phyloP scores from a whole-genome alignment of 2,888 invertebrate genomes.

The Hyposoter dolosus region DNA sequence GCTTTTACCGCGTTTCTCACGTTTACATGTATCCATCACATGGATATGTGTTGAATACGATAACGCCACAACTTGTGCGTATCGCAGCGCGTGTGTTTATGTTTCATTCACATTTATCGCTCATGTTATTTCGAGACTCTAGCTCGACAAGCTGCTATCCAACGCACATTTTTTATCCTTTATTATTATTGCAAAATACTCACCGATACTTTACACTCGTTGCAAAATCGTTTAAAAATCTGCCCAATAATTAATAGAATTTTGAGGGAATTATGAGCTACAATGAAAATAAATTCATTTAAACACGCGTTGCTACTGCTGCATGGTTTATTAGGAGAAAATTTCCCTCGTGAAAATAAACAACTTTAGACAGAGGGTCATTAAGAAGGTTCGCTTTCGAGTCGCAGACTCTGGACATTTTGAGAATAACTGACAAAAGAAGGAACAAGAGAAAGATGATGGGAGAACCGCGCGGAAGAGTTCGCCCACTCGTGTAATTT shows the following conservation, averaged over 20 bases:
- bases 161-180: not conserved
- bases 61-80: slow-evolving; percentile 50
- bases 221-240: no score
- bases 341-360: not conserved
- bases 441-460: slow-evolving; percentile 8
- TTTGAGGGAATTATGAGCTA: no score
- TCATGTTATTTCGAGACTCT: slow-evolving; percentile 17
- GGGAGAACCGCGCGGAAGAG: no score
- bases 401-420: not conserved
- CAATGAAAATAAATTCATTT: no score
- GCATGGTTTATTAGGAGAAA: not conserved
- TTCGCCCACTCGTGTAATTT: slow-evolving; percentile 45
- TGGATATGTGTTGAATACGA: slow-evolving; percentile 25
- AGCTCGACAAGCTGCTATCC: not conserved
- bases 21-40: not conserved
- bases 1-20: slow-evolving; percentile 52
- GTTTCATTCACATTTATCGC: slow-evolving; percentile 62
- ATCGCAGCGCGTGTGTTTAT: slow-evolving; percentile 40
- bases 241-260: no score
- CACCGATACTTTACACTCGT: no score
- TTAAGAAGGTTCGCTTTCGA: not conserved
- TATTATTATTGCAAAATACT: not conserved
- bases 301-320: no score
- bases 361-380: not conserved
- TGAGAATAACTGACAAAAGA: slow-evolving; percentile 8